Evolutionary conservation across 2,797 vertebrate genomes (phyloP).

Genomic region (Notoglanidium macrostoma): DNA sequence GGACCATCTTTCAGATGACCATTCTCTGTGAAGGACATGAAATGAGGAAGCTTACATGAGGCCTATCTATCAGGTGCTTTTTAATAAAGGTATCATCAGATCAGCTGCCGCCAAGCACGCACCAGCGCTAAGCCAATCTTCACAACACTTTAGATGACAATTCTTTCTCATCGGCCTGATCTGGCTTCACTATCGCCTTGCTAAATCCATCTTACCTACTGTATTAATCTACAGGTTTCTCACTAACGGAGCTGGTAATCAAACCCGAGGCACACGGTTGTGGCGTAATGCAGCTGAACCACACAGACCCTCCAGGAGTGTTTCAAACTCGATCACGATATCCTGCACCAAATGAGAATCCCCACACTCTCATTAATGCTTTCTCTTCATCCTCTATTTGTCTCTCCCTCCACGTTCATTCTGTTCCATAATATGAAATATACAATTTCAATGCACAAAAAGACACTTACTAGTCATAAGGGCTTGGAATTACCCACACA

Average conservation of each 20-base stretch:
- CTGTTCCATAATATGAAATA: constrained; percentile 41
- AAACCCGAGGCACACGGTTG: constrained; percentile 49
- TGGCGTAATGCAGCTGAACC: constrained; percentile 48
- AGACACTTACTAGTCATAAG: constrained; percentile 39
- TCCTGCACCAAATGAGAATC: constrained; percentile 50
- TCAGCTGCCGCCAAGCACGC: constrained; percentile 47
- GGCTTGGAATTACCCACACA: constrained; percentile 44
- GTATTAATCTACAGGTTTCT: constrained; percentile 62
- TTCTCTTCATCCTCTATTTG: constrained; percentile 28
- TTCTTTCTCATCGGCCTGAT: constrained; percentile 52
- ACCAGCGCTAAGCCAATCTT: constrained; percentile 58
- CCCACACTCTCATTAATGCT: constrained; percentile 43
- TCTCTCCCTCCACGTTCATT: constrained; percentile 39
- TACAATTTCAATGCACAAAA: constrained; percentile 40
- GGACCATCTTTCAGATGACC: constrained; percentile 48
- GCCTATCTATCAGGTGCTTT: constrained; percentile 61
- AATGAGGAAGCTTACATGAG: constrained; percentile 27
- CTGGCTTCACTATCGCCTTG: constrained; percentile 51
- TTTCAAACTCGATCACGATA: constrained; percentile 54
- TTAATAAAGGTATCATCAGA: constrained; percentile 64
- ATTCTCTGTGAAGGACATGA: constrained; percentile 41
- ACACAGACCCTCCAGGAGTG: constrained; percentile 44
- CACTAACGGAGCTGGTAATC: constrained; percentile 59
- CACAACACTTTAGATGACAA: constrained; percentile 52
- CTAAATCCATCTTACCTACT: constrained; percentile 61